These are phyloP conservation scores for Leptopilina drosophilae DNA, from an alignment of 2,888 invertebrate genomes.

Conservation along the genomic window DNA sequence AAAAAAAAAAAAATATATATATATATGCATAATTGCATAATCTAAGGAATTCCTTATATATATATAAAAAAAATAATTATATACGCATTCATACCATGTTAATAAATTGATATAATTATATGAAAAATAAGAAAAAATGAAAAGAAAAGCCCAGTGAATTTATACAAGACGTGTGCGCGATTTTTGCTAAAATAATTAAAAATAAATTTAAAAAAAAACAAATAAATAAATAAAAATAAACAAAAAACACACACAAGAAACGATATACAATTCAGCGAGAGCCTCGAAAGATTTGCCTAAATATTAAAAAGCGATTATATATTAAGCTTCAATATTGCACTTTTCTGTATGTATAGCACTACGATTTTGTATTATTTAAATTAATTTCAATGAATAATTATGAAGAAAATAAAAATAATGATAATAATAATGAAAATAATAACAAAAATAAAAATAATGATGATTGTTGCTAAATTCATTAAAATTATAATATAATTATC, in stretches of 20 bases:
- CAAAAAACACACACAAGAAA: neutral
- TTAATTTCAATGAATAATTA: too few relatives aligned
- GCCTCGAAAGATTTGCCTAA: constrained; percentile 28
- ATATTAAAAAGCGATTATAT: neutral
- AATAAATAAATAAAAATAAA: too few relatives aligned
- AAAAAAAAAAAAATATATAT: too few relatives aligned
- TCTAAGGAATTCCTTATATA: constrained; percentile 6
- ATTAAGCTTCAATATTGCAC: constrained; percentile 34
- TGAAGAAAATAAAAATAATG: constrained; percentile 43
- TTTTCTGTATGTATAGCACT: neutral
- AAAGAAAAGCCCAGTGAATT: constrained; percentile 22
- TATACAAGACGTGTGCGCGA: constrained; percentile 30
- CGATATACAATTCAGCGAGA: constrained; percentile 11
- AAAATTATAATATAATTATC: too few relatives aligned
- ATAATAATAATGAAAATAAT: too few relatives aligned
- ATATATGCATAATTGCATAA: constrained; percentile 29
- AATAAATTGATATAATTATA: neutral
- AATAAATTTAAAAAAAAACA: too few relatives aligned
- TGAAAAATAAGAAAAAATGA: neutral
- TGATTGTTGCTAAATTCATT: too few relatives aligned
- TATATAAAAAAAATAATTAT: neutral
- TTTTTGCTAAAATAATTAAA: constrained; percentile 17
- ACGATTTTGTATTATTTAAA: constrained; percentile 40
- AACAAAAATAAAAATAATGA: too few relatives aligned
- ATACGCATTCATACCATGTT: constrained; percentile 24